These are phyloP conservation scores for Conus ventricosus DNA, from an alignment of 1,140 invertebrate genomes.

Conservation along the genomic window DNA sequence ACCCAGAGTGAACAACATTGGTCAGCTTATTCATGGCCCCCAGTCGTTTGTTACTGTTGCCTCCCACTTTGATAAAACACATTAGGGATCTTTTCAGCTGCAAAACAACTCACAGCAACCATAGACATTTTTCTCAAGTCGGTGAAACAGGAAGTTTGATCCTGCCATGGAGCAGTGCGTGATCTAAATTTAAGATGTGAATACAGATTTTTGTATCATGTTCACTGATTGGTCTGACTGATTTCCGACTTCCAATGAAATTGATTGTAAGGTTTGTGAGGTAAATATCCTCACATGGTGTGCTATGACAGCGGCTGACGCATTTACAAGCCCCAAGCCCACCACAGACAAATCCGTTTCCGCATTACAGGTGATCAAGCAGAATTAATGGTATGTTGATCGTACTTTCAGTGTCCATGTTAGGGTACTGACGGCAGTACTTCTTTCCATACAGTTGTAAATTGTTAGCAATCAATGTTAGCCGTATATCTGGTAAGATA, in stretches of 20 bases:
- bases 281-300: slow-evolving; percentile 31
- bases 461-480: too few species aligned
- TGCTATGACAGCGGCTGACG: slow-evolving; percentile 11
- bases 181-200: slow-evolving; percentile 22
- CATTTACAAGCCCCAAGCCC: neutral
- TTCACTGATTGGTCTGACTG: neutral
- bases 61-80: slow-evolving; percentile 34
- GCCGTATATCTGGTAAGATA: too few species aligned
- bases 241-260: slow-evolving; percentile 6
- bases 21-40: slow-evolving; percentile 58
- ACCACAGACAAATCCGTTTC: slow-evolving; percentile 16
- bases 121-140: slow-evolving; percentile 1
- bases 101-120: neutral
- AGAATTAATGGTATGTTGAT: neutral
- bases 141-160: slow-evolving; percentile 36
- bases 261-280: neutral
- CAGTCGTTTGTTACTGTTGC: slow-evolving; percentile 27
- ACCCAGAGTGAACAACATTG: slow-evolving; percentile 67
- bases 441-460: too few species aligned
- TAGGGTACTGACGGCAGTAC: too few species aligned
- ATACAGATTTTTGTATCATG: neutral
- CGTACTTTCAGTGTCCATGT: neutral
- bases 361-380: slow-evolving; percentile 19
- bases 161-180: slow-evolving; percentile 19
- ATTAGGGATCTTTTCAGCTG: slow-evolving; percentile 17